These are phyloP conservation scores for Lithosia quadra DNA, from an alignment of 2,888 invertebrate genomes.

Conservation along the genomic window DNA sequence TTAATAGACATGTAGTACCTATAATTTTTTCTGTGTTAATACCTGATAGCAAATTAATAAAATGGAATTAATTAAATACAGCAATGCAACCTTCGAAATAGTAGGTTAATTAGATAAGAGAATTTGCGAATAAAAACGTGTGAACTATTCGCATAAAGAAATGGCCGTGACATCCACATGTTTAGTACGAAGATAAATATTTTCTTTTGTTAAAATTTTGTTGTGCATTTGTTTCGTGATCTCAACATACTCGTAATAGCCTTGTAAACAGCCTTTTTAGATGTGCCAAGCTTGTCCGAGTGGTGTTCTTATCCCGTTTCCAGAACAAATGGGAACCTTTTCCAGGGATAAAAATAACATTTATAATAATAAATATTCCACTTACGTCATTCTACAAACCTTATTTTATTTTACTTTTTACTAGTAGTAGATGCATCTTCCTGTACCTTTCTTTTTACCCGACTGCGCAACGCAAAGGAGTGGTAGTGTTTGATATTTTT, in stretches of 20 bases:
- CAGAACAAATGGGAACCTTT: too few species aligned
- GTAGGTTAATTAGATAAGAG: constrained; percentile 41
- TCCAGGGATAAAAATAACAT: too few species aligned
- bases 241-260: neutral
- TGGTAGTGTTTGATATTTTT: too few species aligned
- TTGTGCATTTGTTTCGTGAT: neutral
- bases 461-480: too few species aligned
- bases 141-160: constrained; percentile 31
- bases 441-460: neutral
- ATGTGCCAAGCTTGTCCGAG: too few species aligned
- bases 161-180: constrained; percentile 27
- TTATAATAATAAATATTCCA: too few species aligned
- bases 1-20: too few species aligned
- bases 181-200: constrained; percentile 11
- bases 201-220: constrained; percentile 3
- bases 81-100: constrained; percentile 24
- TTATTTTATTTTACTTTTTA: too few species aligned
- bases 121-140: constrained; percentile 33
- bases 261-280: too few species aligned
- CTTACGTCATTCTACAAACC: too few species aligned
- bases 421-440: neutral
- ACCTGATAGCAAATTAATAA: neutral
- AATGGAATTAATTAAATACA: neutral
- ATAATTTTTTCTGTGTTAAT: neutral
- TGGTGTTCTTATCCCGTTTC: too few species aligned